These are phyloP conservation scores for Drosophila ambigua DNA, from an alignment of 1,140 invertebrate genomes.

Conservation along the genomic window DNA sequence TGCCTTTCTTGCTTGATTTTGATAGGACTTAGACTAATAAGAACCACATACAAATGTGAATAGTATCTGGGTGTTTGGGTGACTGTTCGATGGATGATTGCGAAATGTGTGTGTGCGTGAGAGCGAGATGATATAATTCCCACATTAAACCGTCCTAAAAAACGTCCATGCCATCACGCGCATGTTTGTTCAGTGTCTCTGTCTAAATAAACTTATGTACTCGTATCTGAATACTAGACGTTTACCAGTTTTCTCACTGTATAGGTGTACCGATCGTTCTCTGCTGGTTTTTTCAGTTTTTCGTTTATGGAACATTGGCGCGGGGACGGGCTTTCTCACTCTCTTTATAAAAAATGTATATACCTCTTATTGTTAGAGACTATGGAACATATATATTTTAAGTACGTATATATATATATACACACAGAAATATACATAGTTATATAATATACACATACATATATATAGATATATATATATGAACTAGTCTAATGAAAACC, in stretches of 20 bases:
- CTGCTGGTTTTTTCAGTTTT: neutral
- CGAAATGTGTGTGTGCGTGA: constrained; percentile 4
- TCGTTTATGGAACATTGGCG: constrained; percentile 5
- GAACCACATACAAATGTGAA: constrained; percentile 1
- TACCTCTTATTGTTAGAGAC: constrained; percentile 75
- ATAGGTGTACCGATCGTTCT: neutral
- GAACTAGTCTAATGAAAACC: constrained; percentile 81
- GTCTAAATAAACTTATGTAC: constrained; percentile 5
- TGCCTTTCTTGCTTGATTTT: neutral
- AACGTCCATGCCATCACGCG: constrained; percentile 66
- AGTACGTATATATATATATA: constrained; percentile 51
- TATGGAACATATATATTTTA: constrained; percentile 63
- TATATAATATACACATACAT: constrained; percentile 46
- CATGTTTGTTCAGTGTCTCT: constrained; percentile 51
- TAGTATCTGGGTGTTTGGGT: constrained; percentile 2
- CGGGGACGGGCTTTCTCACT: constrained; percentile 17
- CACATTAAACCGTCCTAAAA: constrained; percentile 75
- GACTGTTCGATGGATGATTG: constrained; percentile 5
- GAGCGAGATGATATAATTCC: constrained; percentile 34
- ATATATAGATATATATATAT: constrained; percentile 59
- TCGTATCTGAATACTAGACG: neutral
- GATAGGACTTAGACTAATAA: neutral
- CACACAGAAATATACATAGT: constrained; percentile 57
- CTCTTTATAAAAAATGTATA: constrained; percentile 54
- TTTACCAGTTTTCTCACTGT: neutral